A percentile compares a stretch with the other conserved stretches of the same genome.
These are phyloP conservation scores for Pseudochirops corinnae DNA, from an alignment of 2,797 vertebrate genomes.

Conservation along the genomic window DNA sequence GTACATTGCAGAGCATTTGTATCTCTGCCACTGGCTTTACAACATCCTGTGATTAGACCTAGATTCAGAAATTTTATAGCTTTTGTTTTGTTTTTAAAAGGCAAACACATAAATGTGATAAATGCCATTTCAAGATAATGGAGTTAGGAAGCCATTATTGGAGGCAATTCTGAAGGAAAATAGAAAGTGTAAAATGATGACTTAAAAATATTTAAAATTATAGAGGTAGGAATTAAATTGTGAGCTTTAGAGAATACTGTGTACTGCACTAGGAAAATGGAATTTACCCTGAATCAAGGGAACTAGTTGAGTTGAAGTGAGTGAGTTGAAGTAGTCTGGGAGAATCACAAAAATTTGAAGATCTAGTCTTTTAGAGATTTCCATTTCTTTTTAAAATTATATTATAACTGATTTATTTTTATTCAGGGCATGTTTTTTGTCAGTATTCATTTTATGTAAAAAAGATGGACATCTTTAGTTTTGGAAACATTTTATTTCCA, in stretches of 20 bases:
- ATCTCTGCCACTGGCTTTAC: not conserved
- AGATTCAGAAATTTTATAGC: constrained; percentile 61
- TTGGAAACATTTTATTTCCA: not conserved
- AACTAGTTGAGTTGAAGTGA: constrained; percentile 13
- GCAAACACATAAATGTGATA: constrained; percentile 71
- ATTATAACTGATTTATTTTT: not conserved
- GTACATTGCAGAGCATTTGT: constrained; percentile 21
- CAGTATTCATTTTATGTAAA: not conserved
- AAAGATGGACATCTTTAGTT: not conserved
- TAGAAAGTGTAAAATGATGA: constrained; percentile 67
- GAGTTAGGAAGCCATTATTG: constrained; percentile 76
- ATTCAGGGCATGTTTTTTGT: not conserved
- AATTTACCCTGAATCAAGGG: constrained; percentile 47
- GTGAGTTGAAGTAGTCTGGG: constrained; percentile 35
- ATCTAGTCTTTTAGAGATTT: constrained; percentile 42
- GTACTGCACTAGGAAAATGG: not conserved
- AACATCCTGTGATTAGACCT: constrained; percentile 51
- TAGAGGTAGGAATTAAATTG: constrained; percentile 65
- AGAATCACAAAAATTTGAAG: constrained; percentile 6
- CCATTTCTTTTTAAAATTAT: not conserved
- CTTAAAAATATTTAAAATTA: constrained; percentile 76
- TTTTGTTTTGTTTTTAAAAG: constrained; percentile 74
- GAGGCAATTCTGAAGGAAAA: constrained; percentile 73
- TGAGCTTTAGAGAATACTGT: constrained; percentile 40
- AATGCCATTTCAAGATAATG: constrained; percentile 77